Evolutionary conservation across 2,888 invertebrate genomes (phyloP).

Genomic region (Rhamnusium bicolor): DNA sequence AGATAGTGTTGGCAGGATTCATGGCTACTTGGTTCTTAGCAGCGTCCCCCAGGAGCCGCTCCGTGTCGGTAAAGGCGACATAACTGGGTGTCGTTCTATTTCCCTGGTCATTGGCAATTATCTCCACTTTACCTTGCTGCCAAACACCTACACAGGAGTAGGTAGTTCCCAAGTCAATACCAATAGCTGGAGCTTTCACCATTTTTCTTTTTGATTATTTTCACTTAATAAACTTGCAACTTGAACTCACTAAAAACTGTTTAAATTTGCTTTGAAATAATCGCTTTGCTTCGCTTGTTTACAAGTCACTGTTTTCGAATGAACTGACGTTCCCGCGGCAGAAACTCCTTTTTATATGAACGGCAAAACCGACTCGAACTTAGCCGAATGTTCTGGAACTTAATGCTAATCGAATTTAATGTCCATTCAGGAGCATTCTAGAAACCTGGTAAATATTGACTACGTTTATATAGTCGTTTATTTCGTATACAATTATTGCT

Average conservation of each 20-base stretch:
- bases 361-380: neutral
- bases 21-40: conserved; percentile 82
- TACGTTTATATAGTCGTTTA: neutral
- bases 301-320: conserved; percentile 46
- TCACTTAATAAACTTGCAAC: conserved; percentile 60
- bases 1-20: conserved; percentile 83
- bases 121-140: conserved; percentile 87
- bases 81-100: conserved; percentile 90
- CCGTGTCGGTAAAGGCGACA: conserved; percentile 81
- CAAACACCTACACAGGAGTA: conserved; percentile 89
- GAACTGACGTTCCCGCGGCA: neutral
- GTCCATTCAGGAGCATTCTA: neutral
- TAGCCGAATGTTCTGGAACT: neutral
- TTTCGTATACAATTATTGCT: neutral
- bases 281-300: neutral
- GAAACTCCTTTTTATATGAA: neutral
- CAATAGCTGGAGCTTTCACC: conserved; percentile 75
- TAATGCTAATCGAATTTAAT: too few relatives aligned
- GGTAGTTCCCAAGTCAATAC: conserved; percentile 90
- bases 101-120: conserved; percentile 88
- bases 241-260: neutral
- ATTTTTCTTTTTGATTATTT: conserved; percentile 36
- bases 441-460: neutral
- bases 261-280: conserved; percentile 73
- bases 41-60: conserved; percentile 80